Evolutionary conservation across 2,797 vertebrate species (phyloP).

Genomic region (Morus bassanus): DNA sequence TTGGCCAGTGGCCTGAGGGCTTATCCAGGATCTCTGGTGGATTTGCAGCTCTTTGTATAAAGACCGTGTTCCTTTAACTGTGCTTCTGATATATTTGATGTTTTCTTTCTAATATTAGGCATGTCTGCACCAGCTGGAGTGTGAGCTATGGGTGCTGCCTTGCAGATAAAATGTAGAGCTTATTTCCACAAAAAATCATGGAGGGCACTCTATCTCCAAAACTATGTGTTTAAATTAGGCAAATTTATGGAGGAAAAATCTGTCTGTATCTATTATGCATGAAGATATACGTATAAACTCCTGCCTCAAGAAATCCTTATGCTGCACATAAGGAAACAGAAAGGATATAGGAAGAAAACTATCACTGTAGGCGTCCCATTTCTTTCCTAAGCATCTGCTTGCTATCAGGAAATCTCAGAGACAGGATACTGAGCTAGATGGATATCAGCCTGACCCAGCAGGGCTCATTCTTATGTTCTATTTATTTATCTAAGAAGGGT

Average conservation of each 20-base stretch:
- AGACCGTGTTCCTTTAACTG: neutral
- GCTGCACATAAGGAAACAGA: neutral
- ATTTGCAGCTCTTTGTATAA: neutral
- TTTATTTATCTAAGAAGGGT: conserved; percentile 18
- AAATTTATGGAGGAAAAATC: neutral
- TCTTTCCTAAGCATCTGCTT: neutral
- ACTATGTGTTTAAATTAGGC: neutral
- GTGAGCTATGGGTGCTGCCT: neutral
- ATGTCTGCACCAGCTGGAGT: neutral
- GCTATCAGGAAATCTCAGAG: neutral
- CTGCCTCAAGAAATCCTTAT: neutral
- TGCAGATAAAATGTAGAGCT: neutral
- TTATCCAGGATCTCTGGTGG: neutral
- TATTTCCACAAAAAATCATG: neutral
- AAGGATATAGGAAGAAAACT: neutral
- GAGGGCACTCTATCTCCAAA: neutral
- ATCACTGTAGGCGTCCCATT: neutral
- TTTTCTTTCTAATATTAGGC: neutral
- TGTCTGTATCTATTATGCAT: neutral
- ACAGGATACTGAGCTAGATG: neutral
- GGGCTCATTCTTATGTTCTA: neutral
- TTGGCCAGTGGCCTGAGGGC: neutral
- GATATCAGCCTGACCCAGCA: neutral
- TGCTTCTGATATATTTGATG: neutral
- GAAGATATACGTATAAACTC: neutral